Evolutionary conservation across 2,113 vertebrate species (phyloP), one percentile per base, ranked within the genome.

Genomic region (Brienomyrus longianalis): DNA sequence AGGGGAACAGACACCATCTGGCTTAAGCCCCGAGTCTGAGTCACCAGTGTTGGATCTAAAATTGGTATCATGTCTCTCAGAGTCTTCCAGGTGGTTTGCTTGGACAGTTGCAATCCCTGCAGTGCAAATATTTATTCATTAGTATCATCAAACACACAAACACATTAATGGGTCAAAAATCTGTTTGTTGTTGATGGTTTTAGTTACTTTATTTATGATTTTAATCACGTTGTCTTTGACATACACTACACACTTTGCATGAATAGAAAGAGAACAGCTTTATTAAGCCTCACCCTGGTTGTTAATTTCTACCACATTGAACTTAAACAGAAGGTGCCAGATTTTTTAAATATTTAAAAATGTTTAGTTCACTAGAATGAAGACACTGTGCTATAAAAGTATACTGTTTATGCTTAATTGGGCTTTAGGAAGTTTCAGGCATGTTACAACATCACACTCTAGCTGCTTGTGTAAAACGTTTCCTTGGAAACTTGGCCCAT

Each of bases 261-360:
- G 3, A 21, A 19, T 6, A 80, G 13, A n/a, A 80, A 43, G 15
- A 80, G 13, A 43, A 39, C 35, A 80, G 74, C 39, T 80, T 80
- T 43, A 35, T 80, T 15, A 80, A 15, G 35, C 74, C 3, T 15
- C 35, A 80, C 10, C 6, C 17, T 80, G 74, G 15, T 19, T 17
- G 35, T 43, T 87, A 3, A 56, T 19, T 87, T 87, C 31, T 54
- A 5, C 56, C 17, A 39, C 0, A 23, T 4, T 54, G 59, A 54
- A 59, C 10, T 35, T 52, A 87, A 54, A 87, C 86, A 52, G 31
- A 54, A 54, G 50, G 86, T 87, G 50, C 31, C 59, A 31, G 50
- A 87, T 87, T 52, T 87, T 87, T 87, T 19, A 87, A 87, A 87
- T 51, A 87, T 52, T 51, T 56, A 50, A 48, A 86, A 21, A n/a